phyloP scores from a whole-genome alignment of 1,140 invertebrate genomes.

The Drosophila sp. region DNA sequence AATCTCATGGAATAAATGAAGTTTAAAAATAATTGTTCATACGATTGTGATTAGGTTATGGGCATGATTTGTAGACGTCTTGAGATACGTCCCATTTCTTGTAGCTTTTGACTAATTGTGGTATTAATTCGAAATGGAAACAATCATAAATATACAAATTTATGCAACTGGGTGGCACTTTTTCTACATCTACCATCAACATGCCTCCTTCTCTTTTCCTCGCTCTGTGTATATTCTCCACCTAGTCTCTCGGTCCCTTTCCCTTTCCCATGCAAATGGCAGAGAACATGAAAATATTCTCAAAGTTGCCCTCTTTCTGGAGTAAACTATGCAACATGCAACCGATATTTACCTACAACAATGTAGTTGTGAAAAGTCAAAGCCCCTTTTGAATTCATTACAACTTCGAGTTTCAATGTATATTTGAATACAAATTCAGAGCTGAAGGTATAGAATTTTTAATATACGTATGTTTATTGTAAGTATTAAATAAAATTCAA shows the following conservation, averaged over 20 bases:
- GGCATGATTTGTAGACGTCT: not conserved
- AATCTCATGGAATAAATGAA: not conserved
- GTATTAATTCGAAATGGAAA: constrained; percentile 42
- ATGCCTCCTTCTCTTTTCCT: not conserved
- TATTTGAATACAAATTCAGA: too few species aligned
- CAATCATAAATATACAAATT: constrained; percentile 73
- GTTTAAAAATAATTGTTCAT: not conserved
- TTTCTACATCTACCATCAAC: not conserved
- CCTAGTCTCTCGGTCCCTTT: constrained; percentile 18
- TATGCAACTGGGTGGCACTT: constrained; percentile 75
- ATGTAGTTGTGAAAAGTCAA: constrained; percentile 7
- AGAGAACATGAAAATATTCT: constrained; percentile 11
- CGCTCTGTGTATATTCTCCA: not conserved
- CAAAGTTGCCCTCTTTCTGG: constrained; percentile 4
- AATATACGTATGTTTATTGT: too few species aligned
- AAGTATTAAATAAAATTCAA: too few species aligned
- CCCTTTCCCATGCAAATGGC: constrained; percentile 36
- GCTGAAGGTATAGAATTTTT: too few species aligned
- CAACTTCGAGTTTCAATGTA: too few species aligned
- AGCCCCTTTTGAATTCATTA: not conserved
- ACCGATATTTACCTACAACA: constrained; percentile 14
- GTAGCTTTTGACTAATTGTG: constrained; percentile 64
- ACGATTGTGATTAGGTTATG: not conserved
- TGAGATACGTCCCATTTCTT: constrained; percentile 61
- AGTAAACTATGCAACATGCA: constrained; percentile 15